Evolutionary conservation across 92 coral and sea anemone species (phyloP).

Genomic region (Palythoa grandiflora): DNA sequence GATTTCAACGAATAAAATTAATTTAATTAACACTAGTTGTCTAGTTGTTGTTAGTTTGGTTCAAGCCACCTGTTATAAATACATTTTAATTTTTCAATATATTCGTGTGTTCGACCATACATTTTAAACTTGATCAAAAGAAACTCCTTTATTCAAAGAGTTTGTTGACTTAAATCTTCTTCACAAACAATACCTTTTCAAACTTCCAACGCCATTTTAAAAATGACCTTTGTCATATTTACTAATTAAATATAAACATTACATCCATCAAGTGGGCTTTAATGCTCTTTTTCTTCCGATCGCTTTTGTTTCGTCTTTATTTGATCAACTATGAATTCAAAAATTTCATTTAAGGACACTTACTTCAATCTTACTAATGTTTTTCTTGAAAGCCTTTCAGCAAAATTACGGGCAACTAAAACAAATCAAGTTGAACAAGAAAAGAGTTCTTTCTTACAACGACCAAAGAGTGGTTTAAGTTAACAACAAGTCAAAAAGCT

Average conservation of each 20-base stretch:
- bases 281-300: conserved; percentile 48
- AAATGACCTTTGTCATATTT: conserved; percentile 36
- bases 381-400: background rate
- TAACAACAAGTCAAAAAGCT: too few species aligned
- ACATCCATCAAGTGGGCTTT: conserved; percentile 24
- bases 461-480: background rate
- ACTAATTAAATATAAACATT: conserved; percentile 42
- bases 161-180: conserved; percentile 34
- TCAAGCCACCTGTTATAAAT: background rate
- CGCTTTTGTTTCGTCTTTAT: conserved; percentile 10
- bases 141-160: conserved; percentile 17
- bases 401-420: background rate
- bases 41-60: background rate
- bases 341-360: conserved; percentile 17
- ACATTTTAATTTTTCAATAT: conserved; percentile 6
- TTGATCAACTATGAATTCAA: background rate
- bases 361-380: conserved; percentile 12
- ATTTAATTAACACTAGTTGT: conserved; percentile 9
- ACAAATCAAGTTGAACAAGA: background rate
- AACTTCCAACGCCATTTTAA: conserved; percentile 17
- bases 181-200: conserved; percentile 31
- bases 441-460: background rate
- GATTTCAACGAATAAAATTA: background rate
- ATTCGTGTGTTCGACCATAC: background rate
- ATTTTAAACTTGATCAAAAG: conserved; percentile 6